Evolutionary conservation across 2,113 vertebrate genomes (phyloP), one percentile per base, ranked within the genome.

Genomic region (Alaudala cheleensis): DNA sequence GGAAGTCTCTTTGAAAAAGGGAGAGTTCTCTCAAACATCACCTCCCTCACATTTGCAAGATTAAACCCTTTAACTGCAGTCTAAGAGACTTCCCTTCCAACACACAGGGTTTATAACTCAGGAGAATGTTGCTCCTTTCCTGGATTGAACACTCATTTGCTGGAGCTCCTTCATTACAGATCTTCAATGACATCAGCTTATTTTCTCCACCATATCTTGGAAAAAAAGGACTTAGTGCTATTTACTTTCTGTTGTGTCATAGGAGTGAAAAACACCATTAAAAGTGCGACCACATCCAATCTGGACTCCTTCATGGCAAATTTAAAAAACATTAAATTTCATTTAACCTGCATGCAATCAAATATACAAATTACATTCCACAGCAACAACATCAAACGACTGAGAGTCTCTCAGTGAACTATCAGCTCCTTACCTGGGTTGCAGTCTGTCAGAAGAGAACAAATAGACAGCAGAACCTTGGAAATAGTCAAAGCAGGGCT

Each of bases 401-500:
- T 65, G 65, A 24, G 34, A 51, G n/a, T 22, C 1, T 8, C 23
- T 49, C 49, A 76, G 37, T 12, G 85, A 93, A 61, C 17, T 31
- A 77, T 61, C 34, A 92, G 86, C 44, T 97, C 58, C 98, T 98
- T 97, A 99, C 99, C 99, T 78, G 99, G 99, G 93, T 99, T 99
- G 97, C 98, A 99, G 95, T 99, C 99, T 98, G 99, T 99, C 98
- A 99, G 98, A 97, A 99, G 98, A 91, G 99, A 99, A 98, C 99
- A 99, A 98, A 99, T 99, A 92, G 99, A 99, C 96, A 99, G 98
- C 98, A 99, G 98, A 97, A 99, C 99, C 97, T 99, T 99, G 97
- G 99, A 99, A 98, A 99, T 99, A 97, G 98, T 99, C 98, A 99
- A 98, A 97, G 99, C 99, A 79, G 98, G 99, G 95, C 99, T 99